A percentile compares a stretch with the other conserved stretches of the same genome.
Conservation (phyloP, 1,140 invertebrate genomes). For the Himalopsyche phryganea region DNA sequence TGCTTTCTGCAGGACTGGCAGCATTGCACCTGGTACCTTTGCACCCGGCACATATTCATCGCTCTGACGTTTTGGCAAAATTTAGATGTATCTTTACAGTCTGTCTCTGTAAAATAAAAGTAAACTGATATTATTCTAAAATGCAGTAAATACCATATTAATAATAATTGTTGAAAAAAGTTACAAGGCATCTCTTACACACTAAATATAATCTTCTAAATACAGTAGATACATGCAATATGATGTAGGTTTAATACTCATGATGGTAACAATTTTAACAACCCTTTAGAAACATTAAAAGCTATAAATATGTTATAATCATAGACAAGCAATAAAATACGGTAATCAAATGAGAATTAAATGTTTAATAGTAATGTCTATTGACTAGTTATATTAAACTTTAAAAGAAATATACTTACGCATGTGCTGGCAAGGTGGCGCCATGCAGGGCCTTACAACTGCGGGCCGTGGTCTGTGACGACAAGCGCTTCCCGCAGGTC, state of each 20-base stretch:
- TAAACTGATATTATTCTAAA: slow-evolving; percentile 10
- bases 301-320: no score
- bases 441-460: slow-evolving; percentile 73
- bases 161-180: background rate
- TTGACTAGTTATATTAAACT: no score
- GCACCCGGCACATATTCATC: slow-evolving; percentile 79
- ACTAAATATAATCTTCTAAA: no score
- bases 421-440: slow-evolving; percentile 58
- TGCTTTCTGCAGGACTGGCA: slow-evolving; percentile 69
- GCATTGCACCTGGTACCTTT: slow-evolving; percentile 78
- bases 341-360: no score
- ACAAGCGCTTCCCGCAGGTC: slow-evolving; percentile 78
- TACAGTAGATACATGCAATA: no score
- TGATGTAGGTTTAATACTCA: no score
- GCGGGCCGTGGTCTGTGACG: slow-evolving; percentile 66
- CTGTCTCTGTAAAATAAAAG: slow-evolving; percentile 54
- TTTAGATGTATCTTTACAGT: slow-evolving; percentile 75
- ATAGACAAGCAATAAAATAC: no score
- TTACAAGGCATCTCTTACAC: background rate
- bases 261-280: no score
- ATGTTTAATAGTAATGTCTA: no score
- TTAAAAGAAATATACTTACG: no score
- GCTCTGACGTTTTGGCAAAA: slow-evolving; percentile 75
- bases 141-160: background rate
- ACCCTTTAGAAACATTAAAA: no score